A percentile compares a stretch with the other conserved stretches of the same genome.
Evolutionary conservation across 2,888 invertebrate genomes (phyloP).

Genomic region (Himalopsyche kuldschensis): DNA sequence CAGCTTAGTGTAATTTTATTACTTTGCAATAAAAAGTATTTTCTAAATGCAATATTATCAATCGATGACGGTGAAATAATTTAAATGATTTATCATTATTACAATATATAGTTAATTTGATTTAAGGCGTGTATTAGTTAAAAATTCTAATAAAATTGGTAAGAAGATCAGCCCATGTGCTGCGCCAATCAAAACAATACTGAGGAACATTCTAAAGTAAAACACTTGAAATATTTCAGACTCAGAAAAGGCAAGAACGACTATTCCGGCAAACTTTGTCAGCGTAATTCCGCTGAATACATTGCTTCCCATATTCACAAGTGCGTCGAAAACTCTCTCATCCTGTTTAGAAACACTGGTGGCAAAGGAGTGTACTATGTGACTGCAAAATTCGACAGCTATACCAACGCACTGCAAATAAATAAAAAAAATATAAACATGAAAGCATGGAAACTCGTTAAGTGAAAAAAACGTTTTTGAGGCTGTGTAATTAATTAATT

Average conservation of each 20-base stretch:
- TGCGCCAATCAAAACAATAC: constrained; percentile 90
- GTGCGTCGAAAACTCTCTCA: constrained; percentile 68
- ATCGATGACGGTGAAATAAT: no score
- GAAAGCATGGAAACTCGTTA: no score
- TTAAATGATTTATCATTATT: no score
- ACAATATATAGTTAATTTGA: no score
- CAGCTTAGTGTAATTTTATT: no score
- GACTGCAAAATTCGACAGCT: constrained; percentile 93
- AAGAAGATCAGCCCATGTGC: constrained; percentile 88
- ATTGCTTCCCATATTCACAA: constrained; percentile 84
- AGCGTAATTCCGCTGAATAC: constrained; percentile 93
- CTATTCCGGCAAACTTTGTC: constrained; percentile 89
- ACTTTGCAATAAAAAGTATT: no score
- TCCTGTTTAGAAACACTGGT: constrained; percentile 55
- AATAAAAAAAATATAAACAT: no score
- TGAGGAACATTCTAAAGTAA: constrained; percentile 95
- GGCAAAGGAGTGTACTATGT: constrained; percentile 74
- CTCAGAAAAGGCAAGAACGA: constrained; percentile 88
- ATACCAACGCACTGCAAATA: constrained; percentile 79
- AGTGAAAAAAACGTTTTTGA: no score
- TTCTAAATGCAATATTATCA: no score
- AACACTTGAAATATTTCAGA: constrained; percentile 91
- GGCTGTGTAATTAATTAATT: no score
- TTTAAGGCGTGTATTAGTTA: background rate
- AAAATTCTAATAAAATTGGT: constrained; percentile 83